phyloP scores from a whole-genome alignment of 2,113 vertebrate genomes.

The Pimephales promelas region DNA sequence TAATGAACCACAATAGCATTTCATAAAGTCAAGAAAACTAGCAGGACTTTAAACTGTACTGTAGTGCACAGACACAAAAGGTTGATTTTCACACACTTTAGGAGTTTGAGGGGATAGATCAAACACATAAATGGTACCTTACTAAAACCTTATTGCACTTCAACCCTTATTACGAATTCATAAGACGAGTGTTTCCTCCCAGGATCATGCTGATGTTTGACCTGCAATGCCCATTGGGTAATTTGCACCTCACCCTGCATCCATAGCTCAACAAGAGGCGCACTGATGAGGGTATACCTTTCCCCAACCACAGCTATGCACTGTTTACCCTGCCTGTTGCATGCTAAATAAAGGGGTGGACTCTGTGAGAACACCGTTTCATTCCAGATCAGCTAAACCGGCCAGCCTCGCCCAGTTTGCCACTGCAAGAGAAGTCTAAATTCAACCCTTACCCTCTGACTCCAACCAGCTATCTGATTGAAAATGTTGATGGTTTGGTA shows the following conservation, averaged over 20 bases:
- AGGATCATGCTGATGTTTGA: conserved; percentile 11
- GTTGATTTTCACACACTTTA: background rate
- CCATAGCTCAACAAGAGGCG: conserved; percentile 63
- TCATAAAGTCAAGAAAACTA: background rate
- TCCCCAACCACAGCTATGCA: conserved; percentile 67
- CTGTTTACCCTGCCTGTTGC: conserved; percentile 68
- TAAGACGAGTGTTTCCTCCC: background rate
- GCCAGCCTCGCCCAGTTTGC: background rate
- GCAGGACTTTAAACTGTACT: background rate
- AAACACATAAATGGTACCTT: conserved; percentile 4
- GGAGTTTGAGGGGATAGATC: background rate
- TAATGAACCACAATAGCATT: conserved; percentile 6
- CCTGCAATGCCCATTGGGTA: conserved; percentile 45
- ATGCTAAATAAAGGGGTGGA: conserved; percentile 61
- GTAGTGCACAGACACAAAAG: background rate
- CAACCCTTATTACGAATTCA: conserved; percentile 2
- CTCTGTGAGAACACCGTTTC: conserved; percentile 46
- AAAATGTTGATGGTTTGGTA: background rate
- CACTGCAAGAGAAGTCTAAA: background rate
- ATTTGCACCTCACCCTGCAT: conserved; percentile 52
- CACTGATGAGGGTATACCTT: conserved; percentile 62
- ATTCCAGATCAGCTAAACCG: background rate
- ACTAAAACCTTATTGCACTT: conserved; percentile 4
- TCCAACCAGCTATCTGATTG: background rate
- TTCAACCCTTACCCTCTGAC: background rate